Base-by-base conservation (phyloP, 1,140 invertebrate genomes). In the Drosophila sp. region DNA sequence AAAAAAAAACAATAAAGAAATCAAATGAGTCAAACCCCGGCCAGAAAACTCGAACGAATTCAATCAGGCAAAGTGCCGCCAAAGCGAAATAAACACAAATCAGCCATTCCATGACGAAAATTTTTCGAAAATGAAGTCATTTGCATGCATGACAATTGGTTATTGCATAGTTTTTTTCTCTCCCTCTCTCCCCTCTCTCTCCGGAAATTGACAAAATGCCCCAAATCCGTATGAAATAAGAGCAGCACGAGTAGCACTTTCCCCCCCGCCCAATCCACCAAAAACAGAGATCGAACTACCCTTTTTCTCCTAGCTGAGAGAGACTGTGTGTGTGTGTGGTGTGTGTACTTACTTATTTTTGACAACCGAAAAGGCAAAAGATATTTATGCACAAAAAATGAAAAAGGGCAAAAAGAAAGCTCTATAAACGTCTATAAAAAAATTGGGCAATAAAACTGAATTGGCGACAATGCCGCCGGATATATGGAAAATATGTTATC, bases 141-240 rank as follows among this genome's bases (percentile, higher is more conserved):
- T 90, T 90, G 87, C 87, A 90, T 90, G 87, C 87, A 90, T 90
- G 87, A 80, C 87, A 90, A 91, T 90, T 90, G 87, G 44, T 74
- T 87, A 87, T 90, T 80, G 79, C 82, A 90, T 80, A 90, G 44
- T 50, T 79, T 86, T 84, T 74, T 79, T 85, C 85, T 74, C 80
- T 17, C 40, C 11, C 8, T 41, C 40, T 40, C 38, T 40, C 7
- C 10, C 38, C 40, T 41, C 8, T 41, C 40, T 41, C 11, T n/a
- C 11, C 44, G 44, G 72, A 86, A 90, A 83, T 86, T 90, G 86
- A 78, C 72, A 78, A 82, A 90, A 70, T 76, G 72, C 67, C 68
- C 72, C 57, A 56, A 60, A 72, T 47, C 17, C 10, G 44, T 25
- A 47, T 47, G 17, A 47, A 47, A 47, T 47, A 47, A 47, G 44